Percentiles rank a stretch among this genome's conserved stretches.
phyloP scores from a whole-genome alignment of 2,113 vertebrate species.

The Melanerpes aurifrons region DNA sequence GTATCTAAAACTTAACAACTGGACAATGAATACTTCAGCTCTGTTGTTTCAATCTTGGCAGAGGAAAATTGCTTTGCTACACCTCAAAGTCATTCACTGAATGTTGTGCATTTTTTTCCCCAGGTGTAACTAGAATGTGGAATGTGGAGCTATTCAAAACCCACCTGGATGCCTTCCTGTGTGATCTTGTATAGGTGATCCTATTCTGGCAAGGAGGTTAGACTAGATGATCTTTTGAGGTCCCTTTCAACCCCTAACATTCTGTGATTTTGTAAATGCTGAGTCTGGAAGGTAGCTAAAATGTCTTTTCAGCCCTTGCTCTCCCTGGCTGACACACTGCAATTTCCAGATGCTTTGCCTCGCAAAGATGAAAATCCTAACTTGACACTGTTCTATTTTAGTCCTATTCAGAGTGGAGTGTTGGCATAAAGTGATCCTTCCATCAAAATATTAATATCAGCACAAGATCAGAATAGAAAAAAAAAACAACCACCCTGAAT shows the following conservation, averaged over 20 bases:
- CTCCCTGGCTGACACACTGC: background rate
- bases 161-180: too few relatives aligned
- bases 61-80: background rate
- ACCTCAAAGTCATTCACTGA: background rate
- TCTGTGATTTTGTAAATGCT: background rate
- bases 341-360: background rate
- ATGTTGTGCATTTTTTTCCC: background rate
- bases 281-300: background rate
- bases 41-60: background rate
- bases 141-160: background rate
- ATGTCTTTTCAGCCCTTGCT: background rate
- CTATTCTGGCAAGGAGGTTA: too few relatives aligned
- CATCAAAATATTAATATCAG: background rate
- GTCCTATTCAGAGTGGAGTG: background rate
- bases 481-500: background rate
- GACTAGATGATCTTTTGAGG: too few relatives aligned
- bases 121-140: background rate
- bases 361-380: slow-evolving; percentile 4
- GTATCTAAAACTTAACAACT: background rate
- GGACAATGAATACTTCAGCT: background rate
- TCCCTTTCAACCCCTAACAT: too few relatives aligned
- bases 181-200: too few relatives aligned
- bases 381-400: background rate
- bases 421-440: background rate
- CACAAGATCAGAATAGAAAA: background rate